Conservation (phyloP, 2,888 invertebrate species). For the Phengaris arion region DNA sequence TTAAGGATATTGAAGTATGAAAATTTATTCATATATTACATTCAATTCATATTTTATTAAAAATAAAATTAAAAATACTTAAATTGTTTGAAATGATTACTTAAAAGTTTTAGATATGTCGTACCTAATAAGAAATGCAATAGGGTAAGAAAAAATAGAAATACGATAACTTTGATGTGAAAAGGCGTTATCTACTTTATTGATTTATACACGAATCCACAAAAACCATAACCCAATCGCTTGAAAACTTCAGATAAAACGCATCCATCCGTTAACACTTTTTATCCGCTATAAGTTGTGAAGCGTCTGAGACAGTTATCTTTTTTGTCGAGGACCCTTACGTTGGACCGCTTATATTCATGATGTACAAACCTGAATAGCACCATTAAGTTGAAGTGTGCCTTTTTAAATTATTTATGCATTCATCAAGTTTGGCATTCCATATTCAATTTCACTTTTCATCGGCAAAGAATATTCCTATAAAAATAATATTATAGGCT, state of each 20-base stretch:
- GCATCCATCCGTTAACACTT: conserved; percentile 23
- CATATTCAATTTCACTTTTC: conserved; percentile 7
- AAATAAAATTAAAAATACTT: neutral
- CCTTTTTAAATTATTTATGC: conserved; percentile 21
- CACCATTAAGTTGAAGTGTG: conserved; percentile 12
- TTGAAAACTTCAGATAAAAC: conserved; percentile 25
- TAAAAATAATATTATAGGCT: too few species aligned
- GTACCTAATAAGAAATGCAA: too few species aligned
- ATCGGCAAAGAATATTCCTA: neutral
- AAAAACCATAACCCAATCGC: conserved; percentile 23
- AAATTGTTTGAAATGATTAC: too few species aligned
- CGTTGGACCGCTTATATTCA: conserved; percentile 17
- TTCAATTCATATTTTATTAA: too few species aligned
- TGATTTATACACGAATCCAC: conserved; percentile 23
- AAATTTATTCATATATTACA: neutral
- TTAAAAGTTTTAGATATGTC: too few species aligned
- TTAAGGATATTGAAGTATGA: too few species aligned
- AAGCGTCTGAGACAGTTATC: conserved; percentile 27
- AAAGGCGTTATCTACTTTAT: neutral
- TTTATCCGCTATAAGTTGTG: conserved; percentile 25
- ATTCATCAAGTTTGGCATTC: conserved; percentile 20
- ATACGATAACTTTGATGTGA: conserved; percentile 6
- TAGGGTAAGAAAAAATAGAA: neutral
- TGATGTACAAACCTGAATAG: conserved; percentile 27
- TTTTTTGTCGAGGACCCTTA: conserved; percentile 27